Evolutionary conservation across 2,888 invertebrate species (phyloP).

Genomic region (Pseudeuparius sepicola): DNA sequence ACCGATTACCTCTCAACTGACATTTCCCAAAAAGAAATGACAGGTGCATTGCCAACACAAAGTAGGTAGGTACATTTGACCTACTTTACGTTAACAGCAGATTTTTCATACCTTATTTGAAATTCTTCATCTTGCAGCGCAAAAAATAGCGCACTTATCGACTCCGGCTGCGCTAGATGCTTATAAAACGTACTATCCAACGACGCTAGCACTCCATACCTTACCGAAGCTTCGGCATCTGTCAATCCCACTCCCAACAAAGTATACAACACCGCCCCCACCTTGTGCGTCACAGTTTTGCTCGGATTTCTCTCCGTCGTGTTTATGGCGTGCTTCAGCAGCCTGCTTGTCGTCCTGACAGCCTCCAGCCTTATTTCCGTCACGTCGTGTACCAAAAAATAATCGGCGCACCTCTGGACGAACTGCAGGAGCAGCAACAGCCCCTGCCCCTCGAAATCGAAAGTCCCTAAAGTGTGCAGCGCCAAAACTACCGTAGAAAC

Average conservation of each 20-base stretch:
- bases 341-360: conserved; percentile 84
- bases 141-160: conserved; percentile 83
- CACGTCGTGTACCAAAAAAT: conserved; percentile 82
- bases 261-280: conserved; percentile 85
- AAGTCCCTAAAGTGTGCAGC: conserved; percentile 55
- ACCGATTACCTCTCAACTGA: too few relatives aligned
- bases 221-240: conserved; percentile 89
- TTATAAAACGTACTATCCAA: conserved; percentile 86
- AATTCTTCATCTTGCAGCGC: conserved; percentile 96
- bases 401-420: conserved; percentile 85
- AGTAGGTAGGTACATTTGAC: too few relatives aligned
- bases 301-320: conserved; percentile 53
- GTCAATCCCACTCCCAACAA: conserved; percentile 85
- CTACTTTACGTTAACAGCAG: too few relatives aligned
- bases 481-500: conserved; percentile 82
- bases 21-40: too few relatives aligned
- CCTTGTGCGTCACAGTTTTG: conserved; percentile 76
- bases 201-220: conserved; percentile 85
- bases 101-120: too few relatives aligned
- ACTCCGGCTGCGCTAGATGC: conserved; percentile 94
- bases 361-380: conserved; percentile 83
- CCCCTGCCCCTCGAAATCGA: conserved; percentile 80
- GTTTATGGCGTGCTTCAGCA: conserved; percentile 74
- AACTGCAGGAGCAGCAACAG: conserved; percentile 87
- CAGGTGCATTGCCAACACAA: too few relatives aligned